Percentiles rank a stretch among this genome's conserved stretches.
Evolutionary conservation across 2,888 invertebrate genomes (phyloP).

Genomic region (Bursaphelenchus okinawaensis): DNA sequence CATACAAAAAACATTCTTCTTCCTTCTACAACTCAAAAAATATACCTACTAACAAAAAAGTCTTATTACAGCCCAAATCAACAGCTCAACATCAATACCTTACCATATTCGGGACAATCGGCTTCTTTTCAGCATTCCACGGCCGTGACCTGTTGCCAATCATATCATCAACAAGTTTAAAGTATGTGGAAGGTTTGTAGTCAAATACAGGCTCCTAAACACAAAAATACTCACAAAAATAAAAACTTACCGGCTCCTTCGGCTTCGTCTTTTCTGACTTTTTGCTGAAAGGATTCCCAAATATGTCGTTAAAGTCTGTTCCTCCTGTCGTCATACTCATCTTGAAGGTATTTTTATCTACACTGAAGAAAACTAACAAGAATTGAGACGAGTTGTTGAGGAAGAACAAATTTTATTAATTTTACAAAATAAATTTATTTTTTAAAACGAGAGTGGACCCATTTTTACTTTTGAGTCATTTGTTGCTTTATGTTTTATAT

Average conservation of each 20-base stretch:
- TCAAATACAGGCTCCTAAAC: slow-evolving; percentile 18
- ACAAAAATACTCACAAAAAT: neutral
- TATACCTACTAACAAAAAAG: neutral
- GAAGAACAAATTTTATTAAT: neutral
- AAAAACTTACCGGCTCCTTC: neutral
- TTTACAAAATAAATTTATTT: neutral
- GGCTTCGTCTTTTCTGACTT: slow-evolving; percentile 14
- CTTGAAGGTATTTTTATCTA: neutral
- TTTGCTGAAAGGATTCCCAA: slow-evolving; percentile 17
- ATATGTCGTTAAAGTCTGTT: slow-evolving; percentile 13
- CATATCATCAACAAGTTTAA: slow-evolving; percentile 51
- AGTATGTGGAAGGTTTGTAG: slow-evolving; percentile 50
- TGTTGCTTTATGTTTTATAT: neutral
- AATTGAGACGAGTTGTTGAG: neutral
- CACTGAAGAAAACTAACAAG: neutral
- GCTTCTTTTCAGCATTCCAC: slow-evolving; percentile 30
- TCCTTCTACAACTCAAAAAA: neutral
- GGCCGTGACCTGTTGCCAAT: slow-evolving; percentile 43
- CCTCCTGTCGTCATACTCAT: neutral
- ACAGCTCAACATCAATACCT: neutral
- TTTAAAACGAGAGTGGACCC: neutral
- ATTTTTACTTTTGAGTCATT: neutral
- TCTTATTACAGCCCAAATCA: too few relatives aligned
- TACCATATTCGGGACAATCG: slow-evolving; percentile 36
- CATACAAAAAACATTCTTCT: neutral